Percentiles rank a stretch among this genome's conserved stretches.
These are phyloP conservation scores for Stegastes partitus DNA, from an alignment of 2,113 vertebrate species.

Conservation along the genomic window DNA sequence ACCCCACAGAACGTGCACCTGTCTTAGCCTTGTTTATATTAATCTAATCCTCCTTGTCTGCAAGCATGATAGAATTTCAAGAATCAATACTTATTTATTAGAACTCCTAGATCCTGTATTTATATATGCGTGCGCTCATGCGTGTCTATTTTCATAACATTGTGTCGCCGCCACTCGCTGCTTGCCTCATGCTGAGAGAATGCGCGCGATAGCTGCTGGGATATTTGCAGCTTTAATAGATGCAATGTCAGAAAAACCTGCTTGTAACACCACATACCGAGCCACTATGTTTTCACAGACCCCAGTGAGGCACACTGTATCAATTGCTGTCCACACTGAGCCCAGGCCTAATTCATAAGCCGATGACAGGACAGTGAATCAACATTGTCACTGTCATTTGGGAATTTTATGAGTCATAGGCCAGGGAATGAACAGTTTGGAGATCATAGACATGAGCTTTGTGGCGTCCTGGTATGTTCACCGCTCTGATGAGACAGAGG, in stretches of 20 bases:
- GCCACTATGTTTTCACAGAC: conserved; percentile 68
- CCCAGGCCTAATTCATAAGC: conserved; percentile 72
- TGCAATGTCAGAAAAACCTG: conserved; percentile 69
- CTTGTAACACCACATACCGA: conserved; percentile 56
- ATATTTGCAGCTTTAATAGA: conserved; percentile 66
- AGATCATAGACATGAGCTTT: conserved; percentile 57
- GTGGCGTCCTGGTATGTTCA: conserved; percentile 33
- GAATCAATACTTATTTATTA: conserved; percentile 56
- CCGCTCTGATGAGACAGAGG: conserved; percentile 35
- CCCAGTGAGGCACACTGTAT: conserved; percentile 46
- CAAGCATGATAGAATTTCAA: conserved; percentile 58
- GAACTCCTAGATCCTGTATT: conserved; percentile 38
- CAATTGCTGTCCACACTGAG: conserved; percentile 62
- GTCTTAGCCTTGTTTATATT: conserved; percentile 60
- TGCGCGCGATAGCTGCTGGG: conserved; percentile 55
- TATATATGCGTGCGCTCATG: not conserved
- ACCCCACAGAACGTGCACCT: conserved; percentile 42
- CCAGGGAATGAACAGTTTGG: conserved; percentile 59
- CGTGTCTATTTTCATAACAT: conserved; percentile 61
- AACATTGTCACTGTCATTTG: conserved; percentile 74
- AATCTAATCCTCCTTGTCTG: conserved; percentile 59
- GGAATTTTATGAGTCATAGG: conserved; percentile 74
- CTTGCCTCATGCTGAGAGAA: conserved; percentile 73
- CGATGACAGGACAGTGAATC: conserved; percentile 75
- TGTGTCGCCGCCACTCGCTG: conserved; percentile 48